phyloP scores from a whole-genome alignment of 2,113 vertebrate species.

The Malurus elegans region DNA sequence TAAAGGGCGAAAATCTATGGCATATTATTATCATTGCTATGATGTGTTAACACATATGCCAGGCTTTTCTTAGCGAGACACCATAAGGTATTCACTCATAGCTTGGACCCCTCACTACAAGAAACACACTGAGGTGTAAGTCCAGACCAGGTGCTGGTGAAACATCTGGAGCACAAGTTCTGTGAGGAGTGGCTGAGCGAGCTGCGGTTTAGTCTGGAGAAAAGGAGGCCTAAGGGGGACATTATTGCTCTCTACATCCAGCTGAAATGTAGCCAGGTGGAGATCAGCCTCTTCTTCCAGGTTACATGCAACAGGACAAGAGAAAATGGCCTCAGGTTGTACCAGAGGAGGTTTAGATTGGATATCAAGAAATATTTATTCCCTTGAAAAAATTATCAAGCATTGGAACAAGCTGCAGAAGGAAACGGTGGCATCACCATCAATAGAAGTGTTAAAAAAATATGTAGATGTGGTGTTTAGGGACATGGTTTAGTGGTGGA shows the following conservation, averaged over 20 bases:
- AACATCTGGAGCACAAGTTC: neutral
- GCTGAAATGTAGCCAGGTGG: neutral
- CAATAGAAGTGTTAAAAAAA: neutral
- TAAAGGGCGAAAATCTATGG: neutral
- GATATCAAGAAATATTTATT: neutral
- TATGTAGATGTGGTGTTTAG: neutral
- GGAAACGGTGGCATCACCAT: neutral
- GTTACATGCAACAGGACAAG: neutral
- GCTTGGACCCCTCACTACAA: neutral
- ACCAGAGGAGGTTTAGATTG: neutral
- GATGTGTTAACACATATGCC: neutral
- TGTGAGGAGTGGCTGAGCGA: neutral
- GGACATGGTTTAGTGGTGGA: neutral
- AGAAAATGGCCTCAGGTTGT: neutral
- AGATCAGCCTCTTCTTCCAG: neutral
- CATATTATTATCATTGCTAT: neutral
- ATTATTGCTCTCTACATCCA: no score
- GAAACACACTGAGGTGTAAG: neutral
- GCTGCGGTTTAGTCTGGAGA: neutral
- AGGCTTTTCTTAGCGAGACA: neutral
- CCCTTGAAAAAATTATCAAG: neutral
- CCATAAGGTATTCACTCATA: neutral
- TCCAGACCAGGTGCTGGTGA: neutral
- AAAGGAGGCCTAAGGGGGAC: neutral
- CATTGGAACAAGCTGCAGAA: neutral